A percentile compares a stretch with the other conserved stretches of the same genome.
phyloP scores from a whole-genome alignment of 2,113 vertebrate genomes.

The Centropus bengalensis region DNA sequence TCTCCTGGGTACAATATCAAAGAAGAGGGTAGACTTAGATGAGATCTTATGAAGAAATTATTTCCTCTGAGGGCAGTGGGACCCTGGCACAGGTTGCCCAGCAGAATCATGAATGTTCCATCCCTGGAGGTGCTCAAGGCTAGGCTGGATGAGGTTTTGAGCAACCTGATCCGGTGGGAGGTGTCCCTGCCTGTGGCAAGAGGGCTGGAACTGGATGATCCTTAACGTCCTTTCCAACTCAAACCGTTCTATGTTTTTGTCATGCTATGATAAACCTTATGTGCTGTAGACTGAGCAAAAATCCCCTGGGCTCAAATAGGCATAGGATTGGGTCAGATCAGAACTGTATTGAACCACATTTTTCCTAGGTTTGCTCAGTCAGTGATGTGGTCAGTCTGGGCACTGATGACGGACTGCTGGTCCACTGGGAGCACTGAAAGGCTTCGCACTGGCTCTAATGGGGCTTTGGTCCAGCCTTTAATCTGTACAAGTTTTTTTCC shows the following conservation, averaged over 20 bases:
- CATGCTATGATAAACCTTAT: background rate
- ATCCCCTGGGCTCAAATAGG: background rate
- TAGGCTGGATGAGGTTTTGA: no score
- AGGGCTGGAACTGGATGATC: no score
- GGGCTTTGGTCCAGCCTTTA: background rate
- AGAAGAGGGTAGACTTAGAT: background rate
- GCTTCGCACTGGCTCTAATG: background rate
- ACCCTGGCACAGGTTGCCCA: no score
- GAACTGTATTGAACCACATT: background rate
- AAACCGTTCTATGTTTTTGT: no score
- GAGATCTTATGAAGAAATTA: no score
- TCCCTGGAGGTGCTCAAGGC: no score
- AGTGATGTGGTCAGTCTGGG: background rate
- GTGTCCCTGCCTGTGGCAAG: no score
- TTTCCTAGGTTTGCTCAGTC: background rate
- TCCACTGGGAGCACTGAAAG: background rate
- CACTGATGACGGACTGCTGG: rapidly evolving
- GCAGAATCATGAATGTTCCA: no score
- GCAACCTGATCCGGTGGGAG: no score
- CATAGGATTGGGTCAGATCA: background rate
- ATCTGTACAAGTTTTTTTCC: background rate
- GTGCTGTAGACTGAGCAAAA: background rate
- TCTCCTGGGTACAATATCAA: background rate
- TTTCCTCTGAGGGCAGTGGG: no score
- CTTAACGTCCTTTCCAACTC: no score